Conservation (phyloP, 2,888 invertebrate genomes). For the Vesta saturnalis region DNA sequence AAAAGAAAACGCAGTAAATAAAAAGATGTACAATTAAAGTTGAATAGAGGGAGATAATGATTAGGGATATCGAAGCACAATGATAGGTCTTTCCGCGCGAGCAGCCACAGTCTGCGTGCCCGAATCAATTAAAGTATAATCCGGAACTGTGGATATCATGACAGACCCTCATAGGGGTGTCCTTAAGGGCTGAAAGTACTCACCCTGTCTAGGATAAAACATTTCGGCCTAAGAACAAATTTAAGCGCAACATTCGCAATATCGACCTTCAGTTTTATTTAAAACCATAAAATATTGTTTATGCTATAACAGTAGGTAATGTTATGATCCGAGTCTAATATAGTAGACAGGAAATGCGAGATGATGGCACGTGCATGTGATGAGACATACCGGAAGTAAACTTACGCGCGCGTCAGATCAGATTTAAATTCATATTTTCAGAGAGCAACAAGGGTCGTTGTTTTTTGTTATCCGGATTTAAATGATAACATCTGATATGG, state of each 20-base stretch:
- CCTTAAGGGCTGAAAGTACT: conserved; percentile 29
- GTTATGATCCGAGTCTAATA: conserved; percentile 12
- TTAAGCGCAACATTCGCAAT: neutral
- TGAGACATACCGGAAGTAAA: conserved; percentile 58
- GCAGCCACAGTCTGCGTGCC: conserved; percentile 61
- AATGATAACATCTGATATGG: conserved; percentile 27
- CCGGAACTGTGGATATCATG: conserved; percentile 63
- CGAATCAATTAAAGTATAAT: conserved; percentile 71
- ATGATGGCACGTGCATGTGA: conserved; percentile 59
- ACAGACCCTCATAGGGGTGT: conserved; percentile 35
- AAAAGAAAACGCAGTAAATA: conserved; percentile 46
- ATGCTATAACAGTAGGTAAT: conserved; percentile 8
- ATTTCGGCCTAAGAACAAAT: conserved; percentile 8
- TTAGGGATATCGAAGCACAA: conserved; percentile 61
- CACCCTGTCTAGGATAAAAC: conserved; percentile 13
- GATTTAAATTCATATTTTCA: conserved; percentile 55
- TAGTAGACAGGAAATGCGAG: conserved; percentile 53
- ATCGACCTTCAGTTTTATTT: neutral
- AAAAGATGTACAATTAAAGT: conserved; percentile 60
- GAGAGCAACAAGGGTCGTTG: conserved; percentile 27
- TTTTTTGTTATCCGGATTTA: conserved; percentile 28
- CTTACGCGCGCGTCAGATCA: conserved; percentile 55
- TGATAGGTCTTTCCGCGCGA: conserved; percentile 61
- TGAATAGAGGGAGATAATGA: conserved; percentile 61
- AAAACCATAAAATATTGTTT: conserved; percentile 4